phyloP scores from a whole-genome alignment of 2,113 vertebrate species.

The Bubo blakistoni region DNA sequence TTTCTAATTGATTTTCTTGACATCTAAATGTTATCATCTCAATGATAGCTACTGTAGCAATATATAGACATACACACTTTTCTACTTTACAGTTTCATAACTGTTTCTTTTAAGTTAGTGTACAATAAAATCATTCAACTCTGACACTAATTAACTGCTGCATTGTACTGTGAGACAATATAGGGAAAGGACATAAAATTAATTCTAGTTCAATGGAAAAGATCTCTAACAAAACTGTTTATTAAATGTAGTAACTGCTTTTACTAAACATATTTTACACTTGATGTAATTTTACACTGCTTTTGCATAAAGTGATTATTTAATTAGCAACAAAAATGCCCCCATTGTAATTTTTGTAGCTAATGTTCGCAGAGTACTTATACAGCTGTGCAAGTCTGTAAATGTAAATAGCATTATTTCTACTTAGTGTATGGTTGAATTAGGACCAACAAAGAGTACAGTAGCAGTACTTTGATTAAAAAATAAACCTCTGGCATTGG shows the following conservation, averaged over 20 bases:
- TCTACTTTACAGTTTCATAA: neutral
- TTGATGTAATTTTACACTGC: neutral
- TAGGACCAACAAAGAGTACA: neutral
- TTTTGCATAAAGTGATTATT: neutral
- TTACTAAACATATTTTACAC: neutral
- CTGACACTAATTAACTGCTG: neutral
- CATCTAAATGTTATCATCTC: neutral
- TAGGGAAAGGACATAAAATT: neutral
- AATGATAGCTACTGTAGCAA: neutral
- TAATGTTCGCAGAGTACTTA: neutral
- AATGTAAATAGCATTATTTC: neutral
- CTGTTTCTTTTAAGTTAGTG: neutral
- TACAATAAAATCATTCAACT: neutral
- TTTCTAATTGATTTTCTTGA: neutral
- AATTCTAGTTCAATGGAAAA: neutral
- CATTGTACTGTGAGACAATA: neutral
- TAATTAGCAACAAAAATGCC: neutral
- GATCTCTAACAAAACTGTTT: neutral
- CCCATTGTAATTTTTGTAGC: neutral
- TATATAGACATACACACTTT: neutral
- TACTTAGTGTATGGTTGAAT: neutral
- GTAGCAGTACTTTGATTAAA: neutral
- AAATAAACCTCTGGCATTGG: neutral
- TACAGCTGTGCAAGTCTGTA: neutral
- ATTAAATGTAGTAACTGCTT: neutral